phyloP scores from a whole-genome alignment of 2,113 vertebrate species.

The Phasianus colchicus region DNA sequence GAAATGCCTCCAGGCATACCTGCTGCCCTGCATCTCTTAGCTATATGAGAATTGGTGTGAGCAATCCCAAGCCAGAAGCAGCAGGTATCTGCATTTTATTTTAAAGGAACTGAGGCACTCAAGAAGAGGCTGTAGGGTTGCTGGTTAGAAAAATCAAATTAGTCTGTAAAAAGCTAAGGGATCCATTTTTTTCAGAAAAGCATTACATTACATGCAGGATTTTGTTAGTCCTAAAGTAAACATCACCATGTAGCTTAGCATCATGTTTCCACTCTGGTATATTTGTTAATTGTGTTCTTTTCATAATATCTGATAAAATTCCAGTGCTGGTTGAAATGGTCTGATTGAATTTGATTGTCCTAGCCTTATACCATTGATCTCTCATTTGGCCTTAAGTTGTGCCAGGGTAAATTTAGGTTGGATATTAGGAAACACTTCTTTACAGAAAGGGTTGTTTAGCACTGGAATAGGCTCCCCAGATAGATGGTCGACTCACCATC shows the following conservation, averaged over 20 bases:
- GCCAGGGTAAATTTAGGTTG: too few relatives aligned
- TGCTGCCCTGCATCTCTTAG: not conserved
- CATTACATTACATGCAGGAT: not conserved
- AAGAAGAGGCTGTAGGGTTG: not conserved
- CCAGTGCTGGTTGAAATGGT: not conserved
- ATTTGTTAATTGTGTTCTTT: not conserved
- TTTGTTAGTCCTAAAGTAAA: not conserved
- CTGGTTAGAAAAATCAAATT: not conserved
- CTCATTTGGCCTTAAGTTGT: not conserved
- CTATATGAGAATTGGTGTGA: not conserved
- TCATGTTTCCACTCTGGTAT: not conserved
- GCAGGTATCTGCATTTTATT: not conserved
- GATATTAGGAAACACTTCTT: too few relatives aligned
- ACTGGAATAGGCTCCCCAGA: too few relatives aligned
- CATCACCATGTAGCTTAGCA: not conserved
- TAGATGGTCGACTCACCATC: too few relatives aligned
- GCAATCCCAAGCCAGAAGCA: not conserved
- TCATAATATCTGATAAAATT: not conserved
- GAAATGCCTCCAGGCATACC: not conserved
- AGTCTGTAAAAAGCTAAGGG: not conserved
- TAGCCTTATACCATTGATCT: not conserved
- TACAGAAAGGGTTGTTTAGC: too few relatives aligned
- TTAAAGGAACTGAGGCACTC: not conserved
- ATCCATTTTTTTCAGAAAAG: not conserved
- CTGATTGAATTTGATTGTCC: not conserved